Evolutionary conservation across 1,140 invertebrate genomes (phyloP).

Genomic region (Rhopalosiphum maidis): DNA sequence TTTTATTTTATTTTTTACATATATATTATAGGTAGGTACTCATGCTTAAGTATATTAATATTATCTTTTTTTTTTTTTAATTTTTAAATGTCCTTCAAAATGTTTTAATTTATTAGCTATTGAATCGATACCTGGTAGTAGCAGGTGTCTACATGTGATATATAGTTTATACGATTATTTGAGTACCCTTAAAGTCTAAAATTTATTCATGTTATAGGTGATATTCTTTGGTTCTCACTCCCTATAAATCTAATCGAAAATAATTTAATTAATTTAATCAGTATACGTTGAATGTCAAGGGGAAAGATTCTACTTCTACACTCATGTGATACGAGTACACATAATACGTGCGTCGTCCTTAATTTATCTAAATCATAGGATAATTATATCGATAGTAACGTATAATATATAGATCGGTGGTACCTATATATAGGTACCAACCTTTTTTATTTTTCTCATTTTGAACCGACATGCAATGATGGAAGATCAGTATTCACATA

Average conservation of each 20-base stretch:
- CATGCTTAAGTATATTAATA: not conserved
- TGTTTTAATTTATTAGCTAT: not conserved
- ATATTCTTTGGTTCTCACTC: not conserved
- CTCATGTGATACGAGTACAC: too few relatives aligned
- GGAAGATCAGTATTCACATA: too few relatives aligned
- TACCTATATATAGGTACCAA: too few relatives aligned
- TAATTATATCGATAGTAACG: too few relatives aligned
- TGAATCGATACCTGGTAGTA: not conserved
- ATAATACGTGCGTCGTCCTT: too few relatives aligned
- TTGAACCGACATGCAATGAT: too few relatives aligned
- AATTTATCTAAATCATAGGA: too few relatives aligned
- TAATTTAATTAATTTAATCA: not conserved
- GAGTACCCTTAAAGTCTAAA: not conserved
- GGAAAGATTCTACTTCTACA: too few relatives aligned
- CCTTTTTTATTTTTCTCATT: too few relatives aligned
- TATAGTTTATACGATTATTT: not conserved
- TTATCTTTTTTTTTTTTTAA: not conserved
- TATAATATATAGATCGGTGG: too few relatives aligned
- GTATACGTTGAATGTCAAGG: not conserved
- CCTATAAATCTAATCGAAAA: not conserved
- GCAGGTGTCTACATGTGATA: not conserved
- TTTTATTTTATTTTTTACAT: not conserved
- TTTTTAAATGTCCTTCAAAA: not conserved
- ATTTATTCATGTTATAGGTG: not conserved
- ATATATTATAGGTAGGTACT: not conserved